Percentiles rank a stretch among this genome's conserved stretches.
Evolutionary conservation across 1,140 invertebrate genomes (phyloP).

Genomic region (Listronotus oregonensis): DNA sequence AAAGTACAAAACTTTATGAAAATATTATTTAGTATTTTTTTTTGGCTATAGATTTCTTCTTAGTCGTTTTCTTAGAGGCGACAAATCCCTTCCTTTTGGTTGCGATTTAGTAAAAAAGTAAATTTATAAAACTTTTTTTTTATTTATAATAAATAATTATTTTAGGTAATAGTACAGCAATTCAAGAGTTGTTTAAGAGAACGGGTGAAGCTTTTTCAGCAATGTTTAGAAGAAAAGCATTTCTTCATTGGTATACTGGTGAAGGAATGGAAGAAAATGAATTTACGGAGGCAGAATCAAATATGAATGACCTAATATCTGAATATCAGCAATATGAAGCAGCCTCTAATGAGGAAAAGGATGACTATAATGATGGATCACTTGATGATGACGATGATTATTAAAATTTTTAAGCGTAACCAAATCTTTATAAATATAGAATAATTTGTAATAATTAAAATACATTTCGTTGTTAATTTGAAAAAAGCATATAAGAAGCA

Average conservation of each 20-base stretch:
- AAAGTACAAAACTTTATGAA: no score
- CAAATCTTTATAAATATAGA: no score
- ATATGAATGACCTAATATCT: slow-evolving; percentile 81
- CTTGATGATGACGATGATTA: slow-evolving; percentile 12
- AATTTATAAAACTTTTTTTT: no score
- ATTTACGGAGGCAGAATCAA: slow-evolving; percentile 75
- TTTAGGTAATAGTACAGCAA: slow-evolving; percentile 69
- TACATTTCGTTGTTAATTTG: background rate
- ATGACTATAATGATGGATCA: slow-evolving; percentile 35
- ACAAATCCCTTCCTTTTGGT: no score
- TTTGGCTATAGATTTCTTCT: no score
- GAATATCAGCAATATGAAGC: slow-evolving; percentile 84
- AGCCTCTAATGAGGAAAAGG: slow-evolving; percentile 34
- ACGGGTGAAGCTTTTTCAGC: slow-evolving; percentile 77
- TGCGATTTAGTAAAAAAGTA: no score
- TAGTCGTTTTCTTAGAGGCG: no score
- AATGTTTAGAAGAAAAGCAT: slow-evolving; percentile 77
- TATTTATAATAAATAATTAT: no score
- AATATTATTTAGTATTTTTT: no score
- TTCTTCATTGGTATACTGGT: slow-evolving; percentile 74
- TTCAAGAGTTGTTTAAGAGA: slow-evolving; percentile 80
- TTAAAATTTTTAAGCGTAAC: no score
- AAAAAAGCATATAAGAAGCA: no score
- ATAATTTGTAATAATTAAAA: no score
- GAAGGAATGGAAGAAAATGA: slow-evolving; percentile 84